Percentiles rank a stretch among this genome's conserved stretches.
Evolutionary conservation across 1,140 invertebrate species (phyloP).

Genomic region (Himalopsyche phryganea): DNA sequence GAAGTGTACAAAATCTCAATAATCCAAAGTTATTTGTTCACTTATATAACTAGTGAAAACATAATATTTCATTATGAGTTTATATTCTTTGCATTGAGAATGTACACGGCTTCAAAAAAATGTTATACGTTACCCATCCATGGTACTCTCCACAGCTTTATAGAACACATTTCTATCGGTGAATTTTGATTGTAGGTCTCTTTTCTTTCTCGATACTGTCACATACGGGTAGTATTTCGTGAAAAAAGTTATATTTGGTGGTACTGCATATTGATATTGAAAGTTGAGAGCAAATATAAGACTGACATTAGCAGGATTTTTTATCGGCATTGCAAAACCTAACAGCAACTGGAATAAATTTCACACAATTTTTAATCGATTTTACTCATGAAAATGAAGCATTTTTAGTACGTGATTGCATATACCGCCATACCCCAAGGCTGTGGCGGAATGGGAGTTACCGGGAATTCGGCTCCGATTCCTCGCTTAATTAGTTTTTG

Average conservation of each 20-base stretch:
- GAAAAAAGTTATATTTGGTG: slow-evolving; percentile 28
- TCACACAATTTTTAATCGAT: neutral
- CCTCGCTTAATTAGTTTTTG: no score
- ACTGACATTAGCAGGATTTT: slow-evolving; percentile 39
- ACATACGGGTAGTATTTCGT: slow-evolving; percentile 44
- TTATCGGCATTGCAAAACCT: slow-evolving; percentile 41
- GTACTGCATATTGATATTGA: slow-evolving; percentile 48
- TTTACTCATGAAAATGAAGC: no score
- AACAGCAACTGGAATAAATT: slow-evolving; percentile 41
- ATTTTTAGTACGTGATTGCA: no score
- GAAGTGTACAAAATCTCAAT: no score
- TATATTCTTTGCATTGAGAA: no score
- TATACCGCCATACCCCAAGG: no score
- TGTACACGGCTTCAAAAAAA: no score
- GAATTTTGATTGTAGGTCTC: slow-evolving; percentile 37
- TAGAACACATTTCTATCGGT: slow-evolving; percentile 44
- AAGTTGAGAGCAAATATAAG: slow-evolving; percentile 44
- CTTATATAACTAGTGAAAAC: no score
- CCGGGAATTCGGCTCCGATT: no score
- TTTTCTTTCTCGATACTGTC: slow-evolving; percentile 39
- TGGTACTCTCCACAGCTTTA: slow-evolving; percentile 39
- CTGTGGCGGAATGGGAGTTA: no score
- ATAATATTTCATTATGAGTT: no score
- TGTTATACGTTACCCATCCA: slow-evolving; percentile 39
- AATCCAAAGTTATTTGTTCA: no score